These are phyloP conservation scores for Taxidea taxus DNA, from an alignment of 2,113 vertebrate species.

Conservation along the genomic window DNA sequence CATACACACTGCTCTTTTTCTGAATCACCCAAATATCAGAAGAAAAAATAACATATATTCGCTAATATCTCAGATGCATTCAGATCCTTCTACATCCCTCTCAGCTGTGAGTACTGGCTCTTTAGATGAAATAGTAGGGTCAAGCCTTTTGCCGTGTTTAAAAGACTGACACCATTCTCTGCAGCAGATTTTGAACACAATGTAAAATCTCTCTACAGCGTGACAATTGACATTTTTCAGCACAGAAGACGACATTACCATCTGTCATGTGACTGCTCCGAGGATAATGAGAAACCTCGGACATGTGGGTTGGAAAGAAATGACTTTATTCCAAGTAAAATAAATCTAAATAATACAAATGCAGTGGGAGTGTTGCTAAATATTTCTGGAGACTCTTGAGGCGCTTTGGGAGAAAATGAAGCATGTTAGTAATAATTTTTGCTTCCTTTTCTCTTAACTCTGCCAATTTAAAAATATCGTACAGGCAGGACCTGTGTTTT, in stretches of 20 bases:
- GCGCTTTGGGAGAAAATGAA: conserved; percentile 67
- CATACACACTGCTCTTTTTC: not conserved
- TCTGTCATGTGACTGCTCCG: conserved; percentile 73
- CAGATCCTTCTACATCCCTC: not conserved
- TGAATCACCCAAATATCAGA: not conserved
- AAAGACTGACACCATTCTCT: conserved; percentile 36
- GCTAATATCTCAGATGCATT: not conserved
- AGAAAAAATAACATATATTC: not conserved
- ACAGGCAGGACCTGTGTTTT: conserved; percentile 37
- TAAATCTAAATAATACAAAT: conserved; percentile 65
- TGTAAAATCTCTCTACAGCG: conserved; percentile 34
- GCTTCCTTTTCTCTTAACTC: conserved; percentile 57
- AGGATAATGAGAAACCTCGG: conserved; percentile 68
- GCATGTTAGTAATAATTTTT: conserved; percentile 63
- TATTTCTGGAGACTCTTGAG: conserved; percentile 52
- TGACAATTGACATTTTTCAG: conserved; percentile 55
- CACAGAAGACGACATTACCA: conserved; percentile 62
- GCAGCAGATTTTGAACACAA: conserved; percentile 25
- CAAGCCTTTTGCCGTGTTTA: not conserved
- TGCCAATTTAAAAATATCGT: conserved; percentile 71
- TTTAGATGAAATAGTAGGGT: not conserved
- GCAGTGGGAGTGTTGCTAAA: conserved; percentile 64
- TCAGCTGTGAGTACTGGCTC: not conserved
- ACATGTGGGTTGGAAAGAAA: conserved; percentile 75
- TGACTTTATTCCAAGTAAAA: conserved; percentile 61